Evolutionary conservation across 2,888 invertebrate genomes (phyloP).

Genomic region (Pantelozetes paolii): DNA sequence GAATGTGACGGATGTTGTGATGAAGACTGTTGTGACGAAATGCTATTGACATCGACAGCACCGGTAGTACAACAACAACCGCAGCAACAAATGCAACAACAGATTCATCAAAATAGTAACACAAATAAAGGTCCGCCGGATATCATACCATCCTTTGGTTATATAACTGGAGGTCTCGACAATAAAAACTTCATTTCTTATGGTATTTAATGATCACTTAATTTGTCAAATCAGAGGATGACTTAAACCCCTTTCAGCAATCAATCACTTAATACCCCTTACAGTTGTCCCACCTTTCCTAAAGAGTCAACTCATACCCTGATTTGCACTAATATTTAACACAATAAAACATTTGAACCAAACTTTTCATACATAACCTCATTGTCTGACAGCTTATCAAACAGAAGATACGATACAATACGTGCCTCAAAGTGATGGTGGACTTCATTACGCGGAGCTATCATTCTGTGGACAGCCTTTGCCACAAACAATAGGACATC

Average conservation of each 20-base stretch:
- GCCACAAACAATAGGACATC: neutral
- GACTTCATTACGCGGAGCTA: constrained; percentile 16
- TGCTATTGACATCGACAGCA: constrained; percentile 28
- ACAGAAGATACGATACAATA: neutral
- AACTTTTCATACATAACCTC: no score
- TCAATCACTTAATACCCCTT: no score
- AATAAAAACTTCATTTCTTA: constrained; percentile 15
- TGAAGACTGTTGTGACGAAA: constrained; percentile 38
- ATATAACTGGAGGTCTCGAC: neutral
- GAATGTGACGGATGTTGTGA: constrained; percentile 36
- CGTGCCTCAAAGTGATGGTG: constrained; percentile 9
- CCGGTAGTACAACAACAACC: neutral
- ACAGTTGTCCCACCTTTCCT: no score
- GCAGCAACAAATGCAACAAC: constrained; percentile 13
- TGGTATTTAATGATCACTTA: neutral
- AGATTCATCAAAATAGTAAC: neutral
- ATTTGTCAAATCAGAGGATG: no score
- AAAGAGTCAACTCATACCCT: no score
- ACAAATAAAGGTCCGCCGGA: constrained; percentile 32
- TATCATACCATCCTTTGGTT: constrained; percentile 39
- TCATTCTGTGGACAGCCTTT: constrained; percentile 9
- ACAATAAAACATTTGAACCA: no score
- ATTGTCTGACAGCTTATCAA: neutral
- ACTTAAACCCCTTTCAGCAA: no score
- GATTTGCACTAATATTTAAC: no score